Conservation (phyloP, 2,113 vertebrate species). For the Cyanoderma ruficeps region DNA sequence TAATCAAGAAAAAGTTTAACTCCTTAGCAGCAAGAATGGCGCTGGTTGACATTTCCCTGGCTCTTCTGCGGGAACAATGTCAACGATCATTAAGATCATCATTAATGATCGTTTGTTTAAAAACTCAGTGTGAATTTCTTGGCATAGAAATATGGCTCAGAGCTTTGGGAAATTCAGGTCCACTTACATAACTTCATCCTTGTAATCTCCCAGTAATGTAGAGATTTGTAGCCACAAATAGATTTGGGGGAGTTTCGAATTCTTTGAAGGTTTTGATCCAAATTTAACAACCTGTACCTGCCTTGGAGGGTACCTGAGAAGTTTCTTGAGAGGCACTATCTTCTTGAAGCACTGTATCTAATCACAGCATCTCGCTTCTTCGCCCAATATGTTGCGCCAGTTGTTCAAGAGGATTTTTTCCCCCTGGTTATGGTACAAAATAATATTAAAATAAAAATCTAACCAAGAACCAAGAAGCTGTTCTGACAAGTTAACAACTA, state of each 20-base stretch:
- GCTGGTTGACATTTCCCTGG: background rate
- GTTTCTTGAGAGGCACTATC: background rate
- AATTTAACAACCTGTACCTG: background rate
- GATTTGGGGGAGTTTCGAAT: background rate
- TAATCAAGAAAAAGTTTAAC: slow-evolving; percentile 37
- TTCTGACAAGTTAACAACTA: background rate
- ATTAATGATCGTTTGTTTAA: slow-evolving; percentile 45
- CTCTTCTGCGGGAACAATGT: background rate
- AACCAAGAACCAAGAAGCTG: background rate
- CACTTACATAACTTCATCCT: background rate
- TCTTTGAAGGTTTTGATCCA: background rate
- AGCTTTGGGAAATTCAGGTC: background rate
- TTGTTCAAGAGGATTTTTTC: background rate
- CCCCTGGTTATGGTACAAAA: background rate
- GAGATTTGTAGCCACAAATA: background rate
- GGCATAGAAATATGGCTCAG: background rate
- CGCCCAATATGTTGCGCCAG: background rate
- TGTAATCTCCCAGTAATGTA: background rate
- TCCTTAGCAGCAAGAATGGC: background rate
- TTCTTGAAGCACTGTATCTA: background rate
- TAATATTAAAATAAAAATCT: background rate
- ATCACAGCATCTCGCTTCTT: background rate
- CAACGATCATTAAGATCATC: slow-evolving; percentile 15
- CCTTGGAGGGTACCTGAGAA: background rate
- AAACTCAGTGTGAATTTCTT: slow-evolving; percentile 15